These are phyloP conservation scores for Scaptomyza parva DNA, from an alignment of 2,888 invertebrate species.

Conservation along the genomic window DNA sequence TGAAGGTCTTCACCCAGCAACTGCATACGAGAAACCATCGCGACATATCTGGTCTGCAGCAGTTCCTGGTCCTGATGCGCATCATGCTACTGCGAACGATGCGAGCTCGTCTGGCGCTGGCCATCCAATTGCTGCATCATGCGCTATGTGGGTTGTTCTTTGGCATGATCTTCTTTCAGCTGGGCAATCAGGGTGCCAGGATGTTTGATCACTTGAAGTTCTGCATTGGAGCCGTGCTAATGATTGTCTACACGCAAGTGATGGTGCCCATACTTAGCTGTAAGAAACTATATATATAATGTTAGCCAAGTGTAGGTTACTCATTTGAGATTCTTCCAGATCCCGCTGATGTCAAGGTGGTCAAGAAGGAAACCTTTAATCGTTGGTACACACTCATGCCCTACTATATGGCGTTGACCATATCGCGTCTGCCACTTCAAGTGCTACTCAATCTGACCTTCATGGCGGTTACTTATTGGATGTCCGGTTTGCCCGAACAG, in stretches of 20 bases:
- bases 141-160: slow-evolving; percentile 87
- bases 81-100: slow-evolving; percentile 87
- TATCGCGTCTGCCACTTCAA: slow-evolving; percentile 87
- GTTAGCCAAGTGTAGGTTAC: neutral
- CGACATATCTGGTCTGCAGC: slow-evolving; percentile 86
- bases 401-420: slow-evolving; percentile 88
- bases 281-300: too few species aligned
- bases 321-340: slow-evolving; percentile 84
- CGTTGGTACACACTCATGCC: slow-evolving; percentile 89
- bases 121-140: slow-evolving; percentile 88
- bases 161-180: slow-evolving; percentile 87
- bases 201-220: slow-evolving; percentile 90
- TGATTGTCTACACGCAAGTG: slow-evolving; percentile 89
- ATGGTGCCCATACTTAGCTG: slow-evolving; percentile 89
- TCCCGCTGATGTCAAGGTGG: slow-evolving; percentile 89
- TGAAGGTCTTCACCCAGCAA: slow-evolving; percentile 85
- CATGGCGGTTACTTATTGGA: slow-evolving; percentile 87
- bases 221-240: slow-evolving; percentile 88
- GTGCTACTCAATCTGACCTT: slow-evolving; percentile 87
- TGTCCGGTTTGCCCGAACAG: slow-evolving; percentile 89
- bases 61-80: slow-evolving; percentile 87
- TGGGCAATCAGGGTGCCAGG: slow-evolving; percentile 88
- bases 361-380: slow-evolving; percentile 90
- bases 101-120: slow-evolving; percentile 87
- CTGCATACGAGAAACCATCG: slow-evolving; percentile 82